These are phyloP conservation scores for Subacronicta megacephala DNA, from an alignment of 2,888 invertebrate genomes.

Conservation along the genomic window DNA sequence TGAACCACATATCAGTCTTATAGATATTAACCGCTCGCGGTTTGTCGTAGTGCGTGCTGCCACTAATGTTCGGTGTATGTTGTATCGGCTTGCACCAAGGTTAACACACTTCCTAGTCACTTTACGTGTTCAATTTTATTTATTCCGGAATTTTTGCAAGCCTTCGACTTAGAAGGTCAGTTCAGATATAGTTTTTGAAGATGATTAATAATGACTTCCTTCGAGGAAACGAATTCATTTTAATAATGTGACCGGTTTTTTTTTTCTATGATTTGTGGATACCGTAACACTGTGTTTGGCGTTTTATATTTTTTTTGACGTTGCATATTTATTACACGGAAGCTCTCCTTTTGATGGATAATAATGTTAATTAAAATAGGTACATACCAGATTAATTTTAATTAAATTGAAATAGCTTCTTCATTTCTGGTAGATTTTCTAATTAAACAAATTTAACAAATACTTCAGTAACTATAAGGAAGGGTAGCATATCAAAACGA, in stretches of 20 bases:
- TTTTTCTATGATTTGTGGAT: constrained; percentile 33
- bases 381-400: neutral
- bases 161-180: constrained; percentile 59
- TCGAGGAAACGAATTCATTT: constrained; percentile 66
- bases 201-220: constrained; percentile 83
- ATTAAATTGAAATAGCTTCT: constrained; percentile 13
- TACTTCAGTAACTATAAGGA: neutral
- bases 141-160: constrained; percentile 79
- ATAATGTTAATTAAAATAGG: constrained; percentile 11
- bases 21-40: too few relatives aligned
- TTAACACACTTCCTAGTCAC: constrained; percentile 50
- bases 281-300: constrained; percentile 19
- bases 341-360: constrained; percentile 9
- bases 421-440: neutral
- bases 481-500: neutral
- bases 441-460: too few relatives aligned
- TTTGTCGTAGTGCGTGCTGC: neutral
- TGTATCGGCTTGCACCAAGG: constrained; percentile 65
- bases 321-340: neutral
- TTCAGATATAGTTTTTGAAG: constrained; percentile 72
- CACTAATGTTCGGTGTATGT: constrained; percentile 19
- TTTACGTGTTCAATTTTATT: constrained; percentile 63
- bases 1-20: too few relatives aligned
- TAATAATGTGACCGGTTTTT: constrained; percentile 43
- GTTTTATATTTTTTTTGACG: neutral